Conservation (phyloP, 2,797 vertebrate genomes). For the Lacerta agilis region DNA sequence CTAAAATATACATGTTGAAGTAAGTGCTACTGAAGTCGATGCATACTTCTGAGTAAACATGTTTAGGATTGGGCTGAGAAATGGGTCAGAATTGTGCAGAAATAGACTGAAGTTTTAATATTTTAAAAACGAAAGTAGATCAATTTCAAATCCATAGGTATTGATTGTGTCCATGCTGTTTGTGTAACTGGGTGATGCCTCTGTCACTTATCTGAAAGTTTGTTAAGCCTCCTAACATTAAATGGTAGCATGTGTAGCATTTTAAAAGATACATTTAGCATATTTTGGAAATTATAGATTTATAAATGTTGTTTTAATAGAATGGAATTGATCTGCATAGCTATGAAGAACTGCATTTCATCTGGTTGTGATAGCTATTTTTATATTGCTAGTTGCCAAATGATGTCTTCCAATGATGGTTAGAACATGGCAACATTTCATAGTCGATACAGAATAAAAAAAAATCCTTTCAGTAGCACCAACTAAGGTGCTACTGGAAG, state of each 20-base stretch:
- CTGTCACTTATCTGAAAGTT: conserved; percentile 72
- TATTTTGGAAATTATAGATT: conserved; percentile 50
- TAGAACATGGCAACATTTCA: conserved; percentile 34
- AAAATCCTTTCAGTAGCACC: no score
- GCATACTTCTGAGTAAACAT: background rate
- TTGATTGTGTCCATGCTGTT: conserved; percentile 71
- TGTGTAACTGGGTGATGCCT: conserved; percentile 77
- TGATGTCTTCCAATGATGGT: conserved; percentile 26
- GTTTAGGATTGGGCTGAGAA: conserved; percentile 4
- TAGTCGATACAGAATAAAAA: background rate
- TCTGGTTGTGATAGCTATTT: conserved; percentile 43
- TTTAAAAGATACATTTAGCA: background rate
- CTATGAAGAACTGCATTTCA: conserved; percentile 30
- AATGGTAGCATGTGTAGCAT: conserved; percentile 34
- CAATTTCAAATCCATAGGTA: conserved; percentile 59
- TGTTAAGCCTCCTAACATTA: conserved; percentile 22
- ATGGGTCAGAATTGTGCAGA: conserved; percentile 50
- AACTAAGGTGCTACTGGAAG: no score
- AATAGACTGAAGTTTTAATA: conserved; percentile 34
- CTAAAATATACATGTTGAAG: background rate
- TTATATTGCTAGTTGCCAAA: background rate
- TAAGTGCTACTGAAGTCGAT: background rate
- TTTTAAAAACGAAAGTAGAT: conserved; percentile 62
- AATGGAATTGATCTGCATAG: background rate
- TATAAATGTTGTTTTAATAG: conserved; percentile 47